Percentiles rank a stretch among this genome's conserved stretches.
Conservation (phyloP, 2,888 invertebrate species). For the Taphrorychus bicolor region DNA sequence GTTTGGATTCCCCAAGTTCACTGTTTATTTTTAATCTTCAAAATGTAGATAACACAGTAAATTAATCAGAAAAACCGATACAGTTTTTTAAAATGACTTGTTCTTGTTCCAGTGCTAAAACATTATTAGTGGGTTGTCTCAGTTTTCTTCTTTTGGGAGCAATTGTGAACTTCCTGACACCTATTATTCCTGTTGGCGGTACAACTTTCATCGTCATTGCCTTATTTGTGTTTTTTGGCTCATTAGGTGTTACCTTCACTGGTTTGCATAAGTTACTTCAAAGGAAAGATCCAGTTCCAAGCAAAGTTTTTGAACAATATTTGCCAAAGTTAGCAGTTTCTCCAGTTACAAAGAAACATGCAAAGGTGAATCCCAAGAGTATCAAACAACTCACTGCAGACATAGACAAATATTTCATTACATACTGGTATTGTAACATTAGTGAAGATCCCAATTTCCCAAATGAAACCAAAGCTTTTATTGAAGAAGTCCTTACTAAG, state of each 20-base stretch:
- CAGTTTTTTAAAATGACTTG: too few species aligned
- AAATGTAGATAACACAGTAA: too few species aligned
- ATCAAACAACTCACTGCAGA: conserved; percentile 56
- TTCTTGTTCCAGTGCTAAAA: background rate
- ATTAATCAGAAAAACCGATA: too few species aligned
- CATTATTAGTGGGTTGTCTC: background rate
- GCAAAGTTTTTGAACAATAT: conserved; percentile 52
- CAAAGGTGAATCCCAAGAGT: conserved; percentile 44
- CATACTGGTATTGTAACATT: conserved; percentile 62
- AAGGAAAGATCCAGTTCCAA: conserved; percentile 63
- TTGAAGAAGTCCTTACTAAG: conserved; percentile 58
- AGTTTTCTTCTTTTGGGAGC: conserved; percentile 12
- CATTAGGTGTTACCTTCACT: conserved; percentile 63
- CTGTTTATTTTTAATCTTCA: too few species aligned
- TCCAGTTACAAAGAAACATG: background rate
- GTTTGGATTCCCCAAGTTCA: too few species aligned
- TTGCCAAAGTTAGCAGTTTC: conserved; percentile 17
- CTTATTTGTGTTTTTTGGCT: conserved; percentile 56
- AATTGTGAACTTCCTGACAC: conserved; percentile 39
- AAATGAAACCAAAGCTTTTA: conserved; percentile 57
- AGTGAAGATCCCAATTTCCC: conserved; percentile 61
- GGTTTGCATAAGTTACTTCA: conserved; percentile 64
- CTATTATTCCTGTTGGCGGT: conserved; percentile 44
- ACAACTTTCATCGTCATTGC: conserved; percentile 38
- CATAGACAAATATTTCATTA: conserved; percentile 61